phyloP scores from a whole-genome alignment of 2,113 vertebrate species.

The Ancistrus triradiatus region DNA sequence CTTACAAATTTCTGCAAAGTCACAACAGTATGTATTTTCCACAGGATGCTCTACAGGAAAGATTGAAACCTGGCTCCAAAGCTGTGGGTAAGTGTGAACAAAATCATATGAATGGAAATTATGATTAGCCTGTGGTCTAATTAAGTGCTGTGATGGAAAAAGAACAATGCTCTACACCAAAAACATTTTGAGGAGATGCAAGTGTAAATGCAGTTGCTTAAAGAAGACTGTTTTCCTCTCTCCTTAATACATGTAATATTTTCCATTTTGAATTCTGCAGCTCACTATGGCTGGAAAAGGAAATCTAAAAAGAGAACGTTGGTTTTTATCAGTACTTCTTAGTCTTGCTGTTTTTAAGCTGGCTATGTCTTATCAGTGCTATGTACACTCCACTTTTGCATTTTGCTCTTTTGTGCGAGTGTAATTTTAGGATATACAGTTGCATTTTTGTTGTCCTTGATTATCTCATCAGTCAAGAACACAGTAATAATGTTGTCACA shows the following conservation, averaged over 20 bases:
- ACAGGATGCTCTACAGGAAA: conserved; percentile 69
- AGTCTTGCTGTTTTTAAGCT: not conserved
- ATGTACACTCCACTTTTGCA: too few species aligned
- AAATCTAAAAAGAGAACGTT: too few species aligned
- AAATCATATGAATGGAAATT: conserved; percentile 24
- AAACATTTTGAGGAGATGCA: too few species aligned
- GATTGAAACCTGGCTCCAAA: conserved; percentile 71
- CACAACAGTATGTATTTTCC: conserved; percentile 47
- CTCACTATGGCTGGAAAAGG: too few species aligned
- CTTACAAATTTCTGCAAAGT: conserved; percentile 18
- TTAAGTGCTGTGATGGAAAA: too few species aligned
- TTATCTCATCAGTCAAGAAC: not conserved
- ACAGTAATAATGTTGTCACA: not conserved
- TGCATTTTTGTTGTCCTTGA: not conserved
- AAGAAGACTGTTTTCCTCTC: too few species aligned
- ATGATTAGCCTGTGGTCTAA: too few species aligned
- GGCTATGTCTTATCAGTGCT: not conserved
- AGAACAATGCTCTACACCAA: too few species aligned
- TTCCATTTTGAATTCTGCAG: too few species aligned
- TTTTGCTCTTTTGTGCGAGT: not conserved
- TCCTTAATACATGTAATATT: too few species aligned
- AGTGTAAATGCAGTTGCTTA: too few species aligned
- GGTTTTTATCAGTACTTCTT: too few species aligned
- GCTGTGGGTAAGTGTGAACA: conserved; percentile 66
- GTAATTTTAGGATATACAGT: not conserved